These are phyloP conservation scores for Porites evermanni DNA, from an alignment of 92 coral and sea anemone species.

Conservation along the genomic window DNA sequence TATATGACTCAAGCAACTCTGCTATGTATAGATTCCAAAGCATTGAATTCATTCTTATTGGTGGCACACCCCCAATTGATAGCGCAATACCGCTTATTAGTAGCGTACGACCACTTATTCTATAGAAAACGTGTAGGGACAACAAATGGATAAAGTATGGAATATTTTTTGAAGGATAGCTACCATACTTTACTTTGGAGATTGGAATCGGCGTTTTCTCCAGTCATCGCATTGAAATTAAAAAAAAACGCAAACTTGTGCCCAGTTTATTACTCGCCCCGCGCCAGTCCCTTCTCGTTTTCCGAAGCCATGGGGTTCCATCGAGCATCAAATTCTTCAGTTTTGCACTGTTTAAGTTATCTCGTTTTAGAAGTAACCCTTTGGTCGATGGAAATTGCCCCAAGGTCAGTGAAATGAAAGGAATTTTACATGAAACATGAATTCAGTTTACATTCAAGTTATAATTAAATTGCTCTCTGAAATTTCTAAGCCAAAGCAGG, in stretches of 20 bases:
- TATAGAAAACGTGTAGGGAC: too few species aligned
- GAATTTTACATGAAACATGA: background rate
- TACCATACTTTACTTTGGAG: too few species aligned
- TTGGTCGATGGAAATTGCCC: slow-evolving; percentile 1
- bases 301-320: background rate
- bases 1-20: too few species aligned
- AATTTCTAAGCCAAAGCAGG: too few species aligned
- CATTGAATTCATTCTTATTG: background rate
- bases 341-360: background rate
- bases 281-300: background rate
- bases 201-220: too few species aligned
- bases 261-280: background rate
- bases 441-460: too few species aligned
- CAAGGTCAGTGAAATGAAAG: slow-evolving; percentile 1
- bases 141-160: too few species aligned
- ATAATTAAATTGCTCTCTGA: too few species aligned
- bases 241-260: too few species aligned
- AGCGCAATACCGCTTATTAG: background rate
- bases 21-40: slow-evolving; percentile 9
- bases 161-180: background rate
- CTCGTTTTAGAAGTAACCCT: background rate
- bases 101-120: too few species aligned
- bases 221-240: too few species aligned
- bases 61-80: slow-evolving; percentile 53
- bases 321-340: background rate